Conservation (phyloP, 2,113 vertebrate species). For the Clarias magur region DNA sequence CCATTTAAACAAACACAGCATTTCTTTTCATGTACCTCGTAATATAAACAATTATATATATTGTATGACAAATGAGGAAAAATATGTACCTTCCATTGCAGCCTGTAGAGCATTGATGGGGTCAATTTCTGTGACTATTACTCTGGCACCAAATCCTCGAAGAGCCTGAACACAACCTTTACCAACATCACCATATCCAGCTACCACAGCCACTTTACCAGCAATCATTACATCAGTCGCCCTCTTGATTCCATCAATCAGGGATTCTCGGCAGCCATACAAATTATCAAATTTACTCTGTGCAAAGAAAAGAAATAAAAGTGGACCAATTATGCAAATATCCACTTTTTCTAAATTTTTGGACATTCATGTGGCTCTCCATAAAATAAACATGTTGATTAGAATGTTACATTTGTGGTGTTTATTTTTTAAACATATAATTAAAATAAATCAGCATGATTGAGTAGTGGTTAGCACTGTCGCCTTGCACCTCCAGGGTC, state of each 20-base stretch:
- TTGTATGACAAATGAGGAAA: not conserved
- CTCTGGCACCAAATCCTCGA: constrained; percentile 87
- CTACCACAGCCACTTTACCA: constrained; percentile 94
- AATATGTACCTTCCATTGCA: constrained; percentile 87
- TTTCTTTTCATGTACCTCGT: not conserved
- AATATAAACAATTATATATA: not conserved
- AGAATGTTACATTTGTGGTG: too few species aligned
- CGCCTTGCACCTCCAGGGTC: too few species aligned
- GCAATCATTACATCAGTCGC: constrained; percentile 99
- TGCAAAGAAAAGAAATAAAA: not conserved
- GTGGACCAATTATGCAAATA: too few species aligned
- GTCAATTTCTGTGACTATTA: constrained; percentile 95
- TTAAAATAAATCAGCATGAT: too few species aligned
- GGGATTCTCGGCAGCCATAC: constrained; percentile 96
- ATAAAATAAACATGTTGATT: too few species aligned
- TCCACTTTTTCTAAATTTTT: too few species aligned
- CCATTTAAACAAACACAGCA: not conserved
- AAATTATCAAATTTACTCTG: constrained; percentile 99
- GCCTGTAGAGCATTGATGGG: constrained; percentile 97
- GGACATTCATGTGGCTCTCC: too few species aligned
- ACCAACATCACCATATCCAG: constrained; percentile 94
- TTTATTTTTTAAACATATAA: too few species aligned
- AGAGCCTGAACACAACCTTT: constrained; percentile 97
- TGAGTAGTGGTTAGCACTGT: too few species aligned
- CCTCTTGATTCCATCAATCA: constrained; percentile 96